Evolutionary conservation across 2,888 invertebrate genomes (phyloP).

Genomic region (Taenaris catops): DNA sequence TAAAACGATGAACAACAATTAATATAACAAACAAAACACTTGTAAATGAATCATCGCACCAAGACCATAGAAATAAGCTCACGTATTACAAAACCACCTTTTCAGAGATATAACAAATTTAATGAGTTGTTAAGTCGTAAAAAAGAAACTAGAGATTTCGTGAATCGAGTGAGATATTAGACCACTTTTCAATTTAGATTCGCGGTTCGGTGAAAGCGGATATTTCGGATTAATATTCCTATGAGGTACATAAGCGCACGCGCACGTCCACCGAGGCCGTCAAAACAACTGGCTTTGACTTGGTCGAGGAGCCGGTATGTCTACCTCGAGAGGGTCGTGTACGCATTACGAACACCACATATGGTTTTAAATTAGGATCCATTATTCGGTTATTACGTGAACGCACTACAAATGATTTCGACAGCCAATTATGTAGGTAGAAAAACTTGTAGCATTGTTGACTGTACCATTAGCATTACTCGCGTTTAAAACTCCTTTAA

Average conservation of each 20-base stretch:
- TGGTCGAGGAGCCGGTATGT: constrained; percentile 40
- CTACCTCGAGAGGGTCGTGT: constrained; percentile 31
- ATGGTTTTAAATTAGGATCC: constrained; percentile 18
- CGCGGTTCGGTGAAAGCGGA: constrained; percentile 29
- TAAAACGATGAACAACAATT: constrained; percentile 19
- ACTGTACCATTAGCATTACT: constrained; percentile 7
- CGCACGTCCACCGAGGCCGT: constrained; percentile 46
- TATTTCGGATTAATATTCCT: constrained; percentile 18
- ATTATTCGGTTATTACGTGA: constrained; percentile 19
- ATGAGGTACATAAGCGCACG: constrained; percentile 39
- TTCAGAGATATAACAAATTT: too few relatives aligned
- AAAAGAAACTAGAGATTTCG: constrained; percentile 21
- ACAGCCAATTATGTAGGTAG: not conserved
- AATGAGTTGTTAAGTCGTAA: too few relatives aligned
- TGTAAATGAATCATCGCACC: constrained; percentile 26
- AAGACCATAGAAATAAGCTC: constrained; percentile 4
- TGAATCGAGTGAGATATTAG: constrained; percentile 21
- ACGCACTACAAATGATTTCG: constrained; percentile 11
- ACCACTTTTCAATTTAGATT: constrained; percentile 28
- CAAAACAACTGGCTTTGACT: constrained; percentile 64
- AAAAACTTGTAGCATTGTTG: constrained; percentile 10
- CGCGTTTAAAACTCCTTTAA: too few relatives aligned
- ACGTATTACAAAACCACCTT: constrained; percentile 7
- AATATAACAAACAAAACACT: constrained; percentile 32
- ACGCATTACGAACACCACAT: constrained; percentile 19